Conservation (phyloP, 2,888 invertebrate genomes). For the Amphimallon solstitiale region DNA sequence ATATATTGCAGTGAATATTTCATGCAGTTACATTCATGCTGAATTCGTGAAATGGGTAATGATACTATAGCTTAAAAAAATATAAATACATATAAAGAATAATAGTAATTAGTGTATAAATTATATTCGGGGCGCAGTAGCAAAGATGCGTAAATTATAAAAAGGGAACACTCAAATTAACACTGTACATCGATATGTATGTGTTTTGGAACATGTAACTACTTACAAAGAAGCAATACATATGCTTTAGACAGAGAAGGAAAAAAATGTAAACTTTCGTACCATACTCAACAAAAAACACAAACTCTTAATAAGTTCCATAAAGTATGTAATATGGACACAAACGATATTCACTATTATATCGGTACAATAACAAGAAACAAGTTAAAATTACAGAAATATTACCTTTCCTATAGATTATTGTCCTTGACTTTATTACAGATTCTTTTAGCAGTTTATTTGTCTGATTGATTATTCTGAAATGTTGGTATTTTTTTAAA, state of each 20-base stretch:
- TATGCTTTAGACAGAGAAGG: conserved; percentile 11
- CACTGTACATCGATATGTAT: conserved; percentile 21
- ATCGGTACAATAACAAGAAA: too few relatives aligned
- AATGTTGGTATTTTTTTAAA: too few relatives aligned
- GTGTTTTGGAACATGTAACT: conserved; percentile 15
- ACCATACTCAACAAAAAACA: neutral
- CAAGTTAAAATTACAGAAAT: too few relatives aligned
- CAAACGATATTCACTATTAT: too few relatives aligned
- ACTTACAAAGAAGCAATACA: conserved; percentile 27
- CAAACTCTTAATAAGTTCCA: neutral
- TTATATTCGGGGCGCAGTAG: neutral
- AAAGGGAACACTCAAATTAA: conserved; percentile 1
- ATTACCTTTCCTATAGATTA: too few relatives aligned
- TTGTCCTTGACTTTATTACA: too few relatives aligned
- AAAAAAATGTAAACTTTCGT: neutral
- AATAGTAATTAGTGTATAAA: neutral
- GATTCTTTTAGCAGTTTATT: too few relatives aligned
- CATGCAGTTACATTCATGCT: conserved; percentile 20
- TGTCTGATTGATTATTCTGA: too few relatives aligned
- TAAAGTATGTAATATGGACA: too few relatives aligned
- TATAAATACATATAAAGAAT: neutral
- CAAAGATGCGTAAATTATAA: neutral
- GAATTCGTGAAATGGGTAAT: neutral
- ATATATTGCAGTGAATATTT: neutral
- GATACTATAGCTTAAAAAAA: conserved; percentile 22